Evolutionary conservation across 2,888 invertebrate genomes (phyloP), one percentile per base, ranked within the genome.

Genomic region (Gymnoscelis rufifasciata): DNA sequence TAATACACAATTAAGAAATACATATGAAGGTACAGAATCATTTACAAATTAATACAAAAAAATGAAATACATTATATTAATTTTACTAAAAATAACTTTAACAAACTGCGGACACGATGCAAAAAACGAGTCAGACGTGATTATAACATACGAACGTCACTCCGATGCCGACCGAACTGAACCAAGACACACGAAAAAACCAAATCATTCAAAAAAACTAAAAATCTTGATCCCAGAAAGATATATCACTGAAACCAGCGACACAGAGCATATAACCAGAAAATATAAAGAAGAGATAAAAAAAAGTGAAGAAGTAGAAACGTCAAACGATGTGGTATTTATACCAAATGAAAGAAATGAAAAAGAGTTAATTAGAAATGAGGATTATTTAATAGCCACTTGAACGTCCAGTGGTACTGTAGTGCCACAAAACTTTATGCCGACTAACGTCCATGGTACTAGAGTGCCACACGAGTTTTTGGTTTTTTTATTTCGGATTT

Each of bases 91-190:
- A 0, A 44, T 57, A 0, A 10, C 64, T 0, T 47, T 66, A 0
- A 11, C 40, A 27, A 29, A 40, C 3, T 13, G 35, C 26, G 38
- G 42, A 3, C 63, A 62, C 13, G 54, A 56, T 0, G 44, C 59
- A 0, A 60, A 53, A n/a, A 74, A 71, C 0, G 55, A 60, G 1
- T 56, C 71, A 0, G 70, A 74, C 24, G 61, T 81, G 0, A 65
- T 78, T 0, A 56, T 78, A 0, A 66, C 67, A 0, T 70, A 71
- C 63, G 0, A 69, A 70, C 0, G 19, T 19, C 81, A 81, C 19
- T 67, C 66, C 0, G 75, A 74, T 24, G 68, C 62, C 0, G 43
- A 47, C 5, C 19, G 19, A 10, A 7, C 27, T 2, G 37, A 30
- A 23, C 10, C 36, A 4, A 36, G 8, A 10, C 15, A 31, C 10